phyloP scores from a whole-genome alignment of 2,888 invertebrate genomes.

The Camponotus fellah region DNA sequence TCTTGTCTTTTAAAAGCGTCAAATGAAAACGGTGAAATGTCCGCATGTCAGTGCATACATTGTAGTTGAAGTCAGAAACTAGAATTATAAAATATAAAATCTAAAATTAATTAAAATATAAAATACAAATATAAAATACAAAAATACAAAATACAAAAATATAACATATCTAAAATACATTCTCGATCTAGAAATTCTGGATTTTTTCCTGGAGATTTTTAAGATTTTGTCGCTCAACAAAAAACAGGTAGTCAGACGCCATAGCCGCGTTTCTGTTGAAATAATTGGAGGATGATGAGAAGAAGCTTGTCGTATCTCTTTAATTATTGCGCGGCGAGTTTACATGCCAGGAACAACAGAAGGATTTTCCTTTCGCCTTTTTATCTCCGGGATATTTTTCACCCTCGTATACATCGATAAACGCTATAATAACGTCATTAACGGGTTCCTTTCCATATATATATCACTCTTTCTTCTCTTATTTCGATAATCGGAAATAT shows the following conservation, averaged over 20 bases:
- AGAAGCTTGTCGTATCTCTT: constrained; percentile 41
- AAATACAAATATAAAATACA: not conserved
- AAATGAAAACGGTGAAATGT: too few relatives aligned
- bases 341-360: constrained; percentile 30
- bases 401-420: constrained; percentile 23
- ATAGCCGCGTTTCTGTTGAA: not conserved
- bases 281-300: not conserved
- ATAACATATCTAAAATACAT: not conserved
- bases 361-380: not conserved
- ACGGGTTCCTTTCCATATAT: not conserved
- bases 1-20: too few relatives aligned
- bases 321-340: constrained; percentile 48
- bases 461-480: not conserved
- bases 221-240: not conserved
- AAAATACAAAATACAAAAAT: not conserved
- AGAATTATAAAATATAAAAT: too few relatives aligned
- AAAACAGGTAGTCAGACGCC: too few relatives aligned
- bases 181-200: too few relatives aligned
- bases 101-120: too few relatives aligned
- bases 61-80: constrained; percentile 7
- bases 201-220: not conserved
- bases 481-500: not conserved
- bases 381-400: not conserved
- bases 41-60: not conserved
- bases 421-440: not conserved